Conservation (phyloP, 2,888 invertebrate genomes). For the Clitarchus hookeri region DNA sequence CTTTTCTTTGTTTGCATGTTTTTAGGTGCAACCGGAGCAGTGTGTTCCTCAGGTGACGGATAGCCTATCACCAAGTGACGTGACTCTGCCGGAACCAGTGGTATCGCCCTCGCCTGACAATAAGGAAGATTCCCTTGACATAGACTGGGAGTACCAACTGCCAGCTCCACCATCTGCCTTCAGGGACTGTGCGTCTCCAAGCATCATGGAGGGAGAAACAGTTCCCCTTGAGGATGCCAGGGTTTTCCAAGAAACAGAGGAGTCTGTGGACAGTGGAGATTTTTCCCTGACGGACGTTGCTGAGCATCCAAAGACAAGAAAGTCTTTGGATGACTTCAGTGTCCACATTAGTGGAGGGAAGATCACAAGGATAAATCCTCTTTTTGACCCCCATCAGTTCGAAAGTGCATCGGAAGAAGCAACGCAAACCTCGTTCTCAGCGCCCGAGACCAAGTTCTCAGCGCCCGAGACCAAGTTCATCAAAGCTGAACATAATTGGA, state of each 20-base stretch:
- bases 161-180: constrained; percentile 65
- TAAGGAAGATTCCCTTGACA: neutral
- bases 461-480: neutral
- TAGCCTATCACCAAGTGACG: neutral
- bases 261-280: constrained; percentile 20
- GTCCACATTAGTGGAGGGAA: neutral
- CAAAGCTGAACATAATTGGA: neutral
- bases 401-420: neutral
- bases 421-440: constrained; percentile 53
- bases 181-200: constrained; percentile 53
- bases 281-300: neutral
- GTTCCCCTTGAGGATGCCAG: constrained; percentile 42
- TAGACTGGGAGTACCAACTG: constrained; percentile 61
- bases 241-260: constrained; percentile 31
- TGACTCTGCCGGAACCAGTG: neutral
- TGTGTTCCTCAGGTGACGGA: neutral
- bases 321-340: neutral
- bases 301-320: neutral
- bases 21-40: neutral
- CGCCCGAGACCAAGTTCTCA: neutral
- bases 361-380: constrained; percentile 21
- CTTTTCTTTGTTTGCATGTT: neutral
- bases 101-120: neutral
- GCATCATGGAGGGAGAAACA: constrained; percentile 45
- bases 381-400: constrained; percentile 22